Evolutionary conservation across 2,113 vertebrate species (phyloP), one percentile per base, ranked within the genome.

Genomic region (Nesoenas mayeri): DNA sequence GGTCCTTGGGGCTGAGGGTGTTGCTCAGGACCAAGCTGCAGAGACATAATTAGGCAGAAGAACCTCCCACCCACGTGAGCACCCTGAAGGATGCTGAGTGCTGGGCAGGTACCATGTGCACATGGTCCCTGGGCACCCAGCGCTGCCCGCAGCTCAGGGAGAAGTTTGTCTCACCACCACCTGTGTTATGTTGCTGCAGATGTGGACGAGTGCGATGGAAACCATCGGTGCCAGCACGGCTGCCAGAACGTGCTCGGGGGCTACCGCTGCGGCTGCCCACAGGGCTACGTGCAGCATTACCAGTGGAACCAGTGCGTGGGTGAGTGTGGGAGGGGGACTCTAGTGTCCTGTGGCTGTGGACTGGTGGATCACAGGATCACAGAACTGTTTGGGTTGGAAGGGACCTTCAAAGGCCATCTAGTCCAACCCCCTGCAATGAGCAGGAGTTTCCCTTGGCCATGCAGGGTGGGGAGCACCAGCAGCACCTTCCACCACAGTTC

Each of bases 241-340:
- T 99, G 99, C 89, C 99, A 99, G 97, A 99, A 99, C 17, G 98
- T 99, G 97, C 91, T 99, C 9, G 99, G 99, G 10, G 98, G 99
- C 3, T 99, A 97, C 97, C 98, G 98, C 93, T 99, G 99, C 0
- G 98, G 98, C 97, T 99, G 99, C 50, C 99, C 99, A 1, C 99
- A 99, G 86, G 99, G 99, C 84, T 99, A 99, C 36, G 98, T 99
- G 34, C 99, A 98, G 70, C 99, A 99, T 97, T 99, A 99, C 97
- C 99, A 99, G 97, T 99, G 99, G 99, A 99, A 99, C 96, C 99
- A 99, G 97, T 99, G 99, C 36, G 99, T 99, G 95, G 99, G 99
- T 99, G 92, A 98, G 98, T 97, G 79, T 26, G 70, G 69, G 48
- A 6, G 10, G 21, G 10, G 20, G 19, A 6, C 8, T 47, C 9